Conservation (phyloP, 2,113 vertebrate genomes). For the Eleginops maclovinus region DNA sequence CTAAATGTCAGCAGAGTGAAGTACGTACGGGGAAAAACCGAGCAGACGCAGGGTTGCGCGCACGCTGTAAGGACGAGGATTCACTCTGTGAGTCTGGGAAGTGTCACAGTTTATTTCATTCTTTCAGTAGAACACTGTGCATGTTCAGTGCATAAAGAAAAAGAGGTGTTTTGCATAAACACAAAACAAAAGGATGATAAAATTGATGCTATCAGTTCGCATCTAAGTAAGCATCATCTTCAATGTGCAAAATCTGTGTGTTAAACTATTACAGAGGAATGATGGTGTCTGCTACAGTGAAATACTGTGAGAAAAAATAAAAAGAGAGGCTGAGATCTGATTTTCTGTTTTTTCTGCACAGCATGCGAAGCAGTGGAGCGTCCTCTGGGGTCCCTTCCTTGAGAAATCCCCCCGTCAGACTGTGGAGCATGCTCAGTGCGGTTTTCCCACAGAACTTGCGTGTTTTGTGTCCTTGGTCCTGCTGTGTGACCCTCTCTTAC, state of each 20-base stretch:
- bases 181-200: not conserved
- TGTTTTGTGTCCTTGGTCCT: constrained; percentile 63
- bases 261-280: not conserved
- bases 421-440: constrained; percentile 65
- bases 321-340: constrained; percentile 7
- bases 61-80: not conserved
- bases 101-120: constrained; percentile 35
- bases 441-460: constrained; percentile 81
- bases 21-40: constrained; percentile 15
- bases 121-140: constrained; percentile 1
- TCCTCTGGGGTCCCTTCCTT: constrained; percentile 59
- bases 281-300: not conserved
- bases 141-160: not conserved
- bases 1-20: constrained; percentile 55
- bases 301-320: constrained; percentile 25
- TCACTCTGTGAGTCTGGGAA: constrained; percentile 44
- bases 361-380: constrained; percentile 44
- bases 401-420: constrained; percentile 65
- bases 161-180: not conserved
- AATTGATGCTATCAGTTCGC: not conserved
- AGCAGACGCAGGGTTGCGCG: not conserved
- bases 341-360: constrained; percentile 56
- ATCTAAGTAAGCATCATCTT: not conserved
- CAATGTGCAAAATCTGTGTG: not conserved
- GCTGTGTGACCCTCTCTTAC: constrained; percentile 66